phyloP scores from a whole-genome alignment of 2,888 invertebrate species.

The Cheilosia urbana region DNA sequence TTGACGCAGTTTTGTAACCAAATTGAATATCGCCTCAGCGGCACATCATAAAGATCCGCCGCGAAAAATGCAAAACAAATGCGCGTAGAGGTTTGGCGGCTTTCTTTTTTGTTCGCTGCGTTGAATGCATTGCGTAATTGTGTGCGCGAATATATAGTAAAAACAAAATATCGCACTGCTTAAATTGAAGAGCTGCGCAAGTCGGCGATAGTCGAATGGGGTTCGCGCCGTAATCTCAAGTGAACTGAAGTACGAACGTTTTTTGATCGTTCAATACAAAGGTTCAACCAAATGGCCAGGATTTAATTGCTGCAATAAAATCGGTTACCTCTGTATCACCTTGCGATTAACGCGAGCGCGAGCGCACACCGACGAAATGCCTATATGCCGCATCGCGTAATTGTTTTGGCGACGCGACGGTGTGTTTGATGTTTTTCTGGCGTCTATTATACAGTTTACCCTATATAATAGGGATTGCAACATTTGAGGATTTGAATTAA shows the following conservation, averaged over 20 bases:
- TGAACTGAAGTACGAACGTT: slow-evolving; percentile 43
- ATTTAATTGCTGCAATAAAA: slow-evolving; percentile 47
- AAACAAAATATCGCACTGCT: slow-evolving; percentile 54
- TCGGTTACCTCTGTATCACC: slow-evolving; percentile 28
- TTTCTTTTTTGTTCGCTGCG: slow-evolving; percentile 58
- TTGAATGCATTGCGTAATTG: slow-evolving; percentile 58
- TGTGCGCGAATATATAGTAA: slow-evolving; percentile 51
- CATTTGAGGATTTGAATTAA: neutral
- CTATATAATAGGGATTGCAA: neutral
- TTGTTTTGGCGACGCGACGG: slow-evolving; percentile 33
- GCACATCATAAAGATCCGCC: slow-evolving; percentile 64
- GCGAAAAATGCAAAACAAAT: slow-evolving; percentile 64
- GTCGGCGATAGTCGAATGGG: slow-evolving; percentile 44
- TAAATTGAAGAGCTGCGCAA: slow-evolving; percentile 56
- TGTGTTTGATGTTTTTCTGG: slow-evolving; percentile 34
- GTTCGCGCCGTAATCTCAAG: slow-evolving; percentile 37
- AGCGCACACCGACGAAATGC: slow-evolving; percentile 15
- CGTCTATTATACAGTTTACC: neutral
- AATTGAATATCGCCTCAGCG: slow-evolving; percentile 51
- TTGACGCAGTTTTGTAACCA: slow-evolving; percentile 60
- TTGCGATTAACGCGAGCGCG: slow-evolving; percentile 16
- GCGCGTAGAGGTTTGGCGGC: slow-evolving; percentile 55
- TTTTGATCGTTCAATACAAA: slow-evolving; percentile 54
- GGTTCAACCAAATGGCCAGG: slow-evolving; percentile 60
- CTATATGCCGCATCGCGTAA: neutral